phyloP scores from a whole-genome alignment of 2,888 invertebrate species.

The Acanthosoma haemorrhoidale region DNA sequence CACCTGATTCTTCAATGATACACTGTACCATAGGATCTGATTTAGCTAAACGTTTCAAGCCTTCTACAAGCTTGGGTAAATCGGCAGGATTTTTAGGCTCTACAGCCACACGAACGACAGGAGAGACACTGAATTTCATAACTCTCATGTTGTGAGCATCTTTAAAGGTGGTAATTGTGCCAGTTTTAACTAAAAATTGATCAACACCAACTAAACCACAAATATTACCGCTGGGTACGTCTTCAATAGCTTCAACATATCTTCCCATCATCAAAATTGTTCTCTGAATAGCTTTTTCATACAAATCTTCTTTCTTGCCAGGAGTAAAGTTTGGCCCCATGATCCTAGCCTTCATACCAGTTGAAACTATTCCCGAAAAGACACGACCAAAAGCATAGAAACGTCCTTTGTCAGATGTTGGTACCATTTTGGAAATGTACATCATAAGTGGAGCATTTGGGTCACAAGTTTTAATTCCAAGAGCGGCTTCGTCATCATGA shows the following conservation, averaged over 20 bases:
- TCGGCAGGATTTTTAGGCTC: slow-evolving; percentile 99
- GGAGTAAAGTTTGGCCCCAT: slow-evolving; percentile 98
- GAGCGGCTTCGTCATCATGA: slow-evolving; percentile 88
- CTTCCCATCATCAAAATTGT: slow-evolving; percentile 99
- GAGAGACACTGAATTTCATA: slow-evolving; percentile 99
- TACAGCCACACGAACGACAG: slow-evolving; percentile 98
- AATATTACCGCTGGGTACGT: slow-evolving; percentile 97
- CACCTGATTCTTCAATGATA: slow-evolving; percentile 98
- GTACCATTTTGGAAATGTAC: slow-evolving; percentile 99
- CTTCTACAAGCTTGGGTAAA: slow-evolving; percentile 97
- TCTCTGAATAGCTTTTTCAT: slow-evolving; percentile 98
- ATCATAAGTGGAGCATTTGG: slow-evolving; percentile 98
- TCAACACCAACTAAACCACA: slow-evolving; percentile 99
- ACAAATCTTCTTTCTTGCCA: slow-evolving; percentile 98
- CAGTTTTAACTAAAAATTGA: slow-evolving; percentile 98
- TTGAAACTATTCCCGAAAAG: slow-evolving; percentile 88
- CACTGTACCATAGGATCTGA: slow-evolving; percentile 99
- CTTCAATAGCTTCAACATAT: slow-evolving; percentile 98
- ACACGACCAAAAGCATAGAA: slow-evolving; percentile 99
- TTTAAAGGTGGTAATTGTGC: slow-evolving; percentile 97
- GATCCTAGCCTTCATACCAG: slow-evolving; percentile 91
- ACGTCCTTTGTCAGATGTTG: slow-evolving; percentile 98
- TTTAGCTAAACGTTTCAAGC: slow-evolving; percentile 96
- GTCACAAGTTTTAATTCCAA: slow-evolving; percentile 88
- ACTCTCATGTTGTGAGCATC: slow-evolving; percentile 99